Evolutionary conservation across 2,888 invertebrate species (phyloP).

Genomic region (Icerya purchasi): DNA sequence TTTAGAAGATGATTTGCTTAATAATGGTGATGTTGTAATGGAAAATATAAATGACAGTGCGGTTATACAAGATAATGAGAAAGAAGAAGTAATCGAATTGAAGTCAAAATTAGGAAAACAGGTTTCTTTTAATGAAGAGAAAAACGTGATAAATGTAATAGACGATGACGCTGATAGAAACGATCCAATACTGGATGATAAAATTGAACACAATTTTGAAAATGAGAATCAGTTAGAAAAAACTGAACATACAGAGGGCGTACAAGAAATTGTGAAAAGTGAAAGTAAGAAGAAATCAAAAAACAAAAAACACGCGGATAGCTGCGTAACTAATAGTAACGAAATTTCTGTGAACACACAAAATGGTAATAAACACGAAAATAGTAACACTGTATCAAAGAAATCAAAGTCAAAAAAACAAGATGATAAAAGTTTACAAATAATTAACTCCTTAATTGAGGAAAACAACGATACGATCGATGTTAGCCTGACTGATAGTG

Average conservation of each 20-base stretch:
- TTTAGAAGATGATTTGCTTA: neutral
- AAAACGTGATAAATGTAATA: conserved; percentile 10
- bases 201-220: neutral
- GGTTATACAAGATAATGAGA: neutral
- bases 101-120: too few relatives aligned
- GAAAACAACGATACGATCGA: too few relatives aligned
- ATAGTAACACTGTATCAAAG: too few relatives aligned
- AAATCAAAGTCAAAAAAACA: conserved; percentile 6
- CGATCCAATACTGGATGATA: conserved; percentile 12
- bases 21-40: neutral
- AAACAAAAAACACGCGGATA: conserved; percentile 2
- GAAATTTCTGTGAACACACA: too few relatives aligned
- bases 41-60: neutral
- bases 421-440: neutral
- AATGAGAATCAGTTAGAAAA: conserved; percentile 1
- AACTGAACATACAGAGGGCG: neutral
- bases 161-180: conserved; percentile 17
- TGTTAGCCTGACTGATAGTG: too few relatives aligned
- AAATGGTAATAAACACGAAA: too few relatives aligned
- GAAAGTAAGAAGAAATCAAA: neutral
- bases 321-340: too few relatives aligned
- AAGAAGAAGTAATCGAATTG: neutral
- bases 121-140: too few relatives aligned
- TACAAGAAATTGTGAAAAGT: neutral
- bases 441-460: neutral